Evolutionary conservation across 1,140 invertebrate genomes (phyloP).

Genomic region (Eriosoma lanigerum): DNA sequence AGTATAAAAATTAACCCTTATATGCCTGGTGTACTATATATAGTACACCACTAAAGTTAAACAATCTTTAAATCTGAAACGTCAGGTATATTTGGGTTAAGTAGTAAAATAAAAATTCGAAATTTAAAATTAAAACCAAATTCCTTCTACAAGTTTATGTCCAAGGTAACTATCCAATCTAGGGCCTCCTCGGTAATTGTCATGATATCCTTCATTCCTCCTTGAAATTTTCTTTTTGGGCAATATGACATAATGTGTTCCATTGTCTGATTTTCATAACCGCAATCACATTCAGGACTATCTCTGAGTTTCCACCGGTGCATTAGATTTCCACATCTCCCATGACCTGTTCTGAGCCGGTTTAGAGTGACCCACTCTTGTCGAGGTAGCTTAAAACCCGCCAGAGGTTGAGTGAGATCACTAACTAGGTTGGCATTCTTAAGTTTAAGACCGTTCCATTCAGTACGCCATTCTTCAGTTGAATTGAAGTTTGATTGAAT

Average conservation of each 20-base stretch:
- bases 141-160: conserved; percentile 1
- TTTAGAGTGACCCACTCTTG: conserved; percentile 2
- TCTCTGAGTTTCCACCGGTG: too few relatives aligned
- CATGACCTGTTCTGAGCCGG: not conserved
- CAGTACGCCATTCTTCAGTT: too few relatives aligned
- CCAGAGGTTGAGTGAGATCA: conserved; percentile 6
- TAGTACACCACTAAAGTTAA: too few relatives aligned
- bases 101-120: too few relatives aligned
- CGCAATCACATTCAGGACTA: too few relatives aligned
- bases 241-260: not conserved
- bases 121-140: too few relatives aligned
- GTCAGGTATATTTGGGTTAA: too few relatives aligned
- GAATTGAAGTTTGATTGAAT: too few relatives aligned
- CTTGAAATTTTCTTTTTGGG: conserved; percentile 9
- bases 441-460: not conserved
- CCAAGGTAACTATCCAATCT: conserved; percentile 8
- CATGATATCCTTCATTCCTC: conserved; percentile 18
- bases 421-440: not conserved
- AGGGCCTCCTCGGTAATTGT: not conserved
- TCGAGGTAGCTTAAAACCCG: not conserved
- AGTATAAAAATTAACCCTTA: too few relatives aligned
- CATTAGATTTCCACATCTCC: too few relatives aligned
- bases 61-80: too few relatives aligned
- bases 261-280: not conserved
- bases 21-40: too few relatives aligned